A percentile compares a stretch with the other conserved stretches of the same genome.
Conservation (phyloP, 1,140 invertebrate genomes). For the Zaprionus kolodkinae region DNA sequence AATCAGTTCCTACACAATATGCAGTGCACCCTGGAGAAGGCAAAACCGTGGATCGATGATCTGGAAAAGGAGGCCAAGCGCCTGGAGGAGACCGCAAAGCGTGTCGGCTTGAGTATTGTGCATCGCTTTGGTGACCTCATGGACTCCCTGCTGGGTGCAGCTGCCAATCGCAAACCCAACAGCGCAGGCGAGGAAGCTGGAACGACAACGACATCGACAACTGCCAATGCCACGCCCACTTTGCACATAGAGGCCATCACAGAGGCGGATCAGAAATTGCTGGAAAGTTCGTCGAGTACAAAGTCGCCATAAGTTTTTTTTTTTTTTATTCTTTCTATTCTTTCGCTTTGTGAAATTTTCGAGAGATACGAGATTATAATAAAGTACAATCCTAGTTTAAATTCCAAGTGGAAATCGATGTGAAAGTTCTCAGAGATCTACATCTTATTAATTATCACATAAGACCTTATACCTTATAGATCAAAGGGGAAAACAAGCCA, state of each 20-base stretch:
- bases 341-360: neutral
- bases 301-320: neutral
- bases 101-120: constrained; percentile 51
- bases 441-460: no score
- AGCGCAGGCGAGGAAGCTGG: neutral
- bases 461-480: no score
- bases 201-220: neutral
- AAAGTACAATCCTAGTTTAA: neutral
- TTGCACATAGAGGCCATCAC: neutral
- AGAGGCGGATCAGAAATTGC: neutral
- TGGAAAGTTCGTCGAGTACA: neutral
- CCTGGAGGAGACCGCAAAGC: constrained; percentile 63
- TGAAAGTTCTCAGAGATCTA: neutral
- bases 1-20: constrained; percentile 73
- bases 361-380: neutral
- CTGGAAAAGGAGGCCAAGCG: constrained; percentile 73
- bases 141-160: constrained; percentile 34
- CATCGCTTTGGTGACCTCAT: constrained; percentile 47
- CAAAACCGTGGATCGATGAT: constrained; percentile 74
- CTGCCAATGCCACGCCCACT: constrained; percentile 15
- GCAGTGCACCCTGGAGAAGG: constrained; percentile 72
- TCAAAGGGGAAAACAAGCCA: no score
- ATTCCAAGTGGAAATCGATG: neutral
- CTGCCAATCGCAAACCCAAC: constrained; percentile 5
- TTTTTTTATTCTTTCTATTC: neutral